Evolutionary conservation across 2,113 vertebrate species (phyloP).

Genomic region (Leucopsar rothschildi): DNA sequence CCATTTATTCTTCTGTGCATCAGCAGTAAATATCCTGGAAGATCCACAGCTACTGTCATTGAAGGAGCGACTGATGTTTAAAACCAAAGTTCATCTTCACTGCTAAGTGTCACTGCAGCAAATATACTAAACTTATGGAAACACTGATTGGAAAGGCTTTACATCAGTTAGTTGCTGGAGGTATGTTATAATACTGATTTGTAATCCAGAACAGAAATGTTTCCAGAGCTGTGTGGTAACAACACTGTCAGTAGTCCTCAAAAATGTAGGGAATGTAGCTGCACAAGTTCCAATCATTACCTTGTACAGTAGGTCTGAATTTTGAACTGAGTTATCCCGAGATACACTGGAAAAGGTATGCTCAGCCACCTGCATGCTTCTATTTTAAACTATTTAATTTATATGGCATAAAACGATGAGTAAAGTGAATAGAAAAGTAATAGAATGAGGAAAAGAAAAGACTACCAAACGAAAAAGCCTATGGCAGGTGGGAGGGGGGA

Average conservation of each 20-base stretch:
- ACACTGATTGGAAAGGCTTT: not conserved
- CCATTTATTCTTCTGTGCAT: not conserved
- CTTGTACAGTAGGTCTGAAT: not conserved
- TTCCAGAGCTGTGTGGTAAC: not conserved
- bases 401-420: not conserved
- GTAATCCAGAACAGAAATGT: not conserved
- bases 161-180: not conserved
- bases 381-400: not conserved
- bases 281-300: not conserved
- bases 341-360: not conserved
- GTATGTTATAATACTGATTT: not conserved
- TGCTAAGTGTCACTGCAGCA: not conserved
- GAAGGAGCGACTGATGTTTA: not conserved
- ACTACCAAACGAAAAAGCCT: not conserved
- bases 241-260: not conserved
- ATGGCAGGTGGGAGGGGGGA: rapidly evolving
- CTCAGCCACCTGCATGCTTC: not conserved
- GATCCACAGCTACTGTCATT: not conserved
- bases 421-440: not conserved
- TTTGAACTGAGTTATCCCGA: not conserved
- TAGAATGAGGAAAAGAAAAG: not conserved
- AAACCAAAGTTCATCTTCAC: not conserved
- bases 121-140: not conserved
- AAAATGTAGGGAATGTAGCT: not conserved
- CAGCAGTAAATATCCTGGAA: not conserved